phyloP scores from a whole-genome alignment of 2,797 vertebrate species.

The Enteromius mattozi region DNA sequence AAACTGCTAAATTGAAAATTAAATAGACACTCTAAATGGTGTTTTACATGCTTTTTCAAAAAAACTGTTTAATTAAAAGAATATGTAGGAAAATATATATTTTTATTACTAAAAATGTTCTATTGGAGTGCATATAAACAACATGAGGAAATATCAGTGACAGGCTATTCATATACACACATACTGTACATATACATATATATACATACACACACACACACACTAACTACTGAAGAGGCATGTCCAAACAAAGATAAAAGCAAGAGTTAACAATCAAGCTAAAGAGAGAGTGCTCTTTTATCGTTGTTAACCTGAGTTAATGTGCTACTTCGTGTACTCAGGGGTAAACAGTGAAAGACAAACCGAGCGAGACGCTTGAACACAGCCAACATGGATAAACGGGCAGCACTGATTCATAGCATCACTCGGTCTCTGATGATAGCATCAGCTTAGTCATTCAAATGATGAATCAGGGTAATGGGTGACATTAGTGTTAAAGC shows the following conservation, averaged over 20 bases:
- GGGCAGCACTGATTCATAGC: slow-evolving; percentile 33
- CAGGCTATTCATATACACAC: too few relatives aligned
- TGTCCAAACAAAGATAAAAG: not conserved
- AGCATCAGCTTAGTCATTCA: slow-evolving; percentile 48
- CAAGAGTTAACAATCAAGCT: not conserved
- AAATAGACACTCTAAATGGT: not conserved
- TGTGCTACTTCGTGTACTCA: slow-evolving; percentile 6
- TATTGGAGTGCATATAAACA: not conserved
- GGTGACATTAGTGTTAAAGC: slow-evolving; percentile 46
- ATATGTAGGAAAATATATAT: not conserved
- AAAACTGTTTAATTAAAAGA: not conserved
- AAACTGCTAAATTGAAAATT: not conserved
- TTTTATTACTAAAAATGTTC: not conserved
- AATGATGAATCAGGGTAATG: slow-evolving; percentile 49
- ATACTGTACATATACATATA: too few relatives aligned
- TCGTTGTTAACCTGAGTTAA: slow-evolving; percentile 3
- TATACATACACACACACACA: not conserved
- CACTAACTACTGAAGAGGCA: not conserved
- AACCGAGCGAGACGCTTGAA: slow-evolving; percentile 17
- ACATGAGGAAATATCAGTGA: not conserved
- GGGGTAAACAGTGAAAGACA: slow-evolving; percentile 18
- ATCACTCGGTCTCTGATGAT: slow-evolving; percentile 22
- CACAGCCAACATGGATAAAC: slow-evolving; percentile 30
- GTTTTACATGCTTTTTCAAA: not conserved
- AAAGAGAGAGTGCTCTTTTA: not conserved